These are phyloP conservation scores for Charaxes varanes DNA, from an alignment of 1,140 invertebrate genomes.

Conservation along the genomic window DNA sequence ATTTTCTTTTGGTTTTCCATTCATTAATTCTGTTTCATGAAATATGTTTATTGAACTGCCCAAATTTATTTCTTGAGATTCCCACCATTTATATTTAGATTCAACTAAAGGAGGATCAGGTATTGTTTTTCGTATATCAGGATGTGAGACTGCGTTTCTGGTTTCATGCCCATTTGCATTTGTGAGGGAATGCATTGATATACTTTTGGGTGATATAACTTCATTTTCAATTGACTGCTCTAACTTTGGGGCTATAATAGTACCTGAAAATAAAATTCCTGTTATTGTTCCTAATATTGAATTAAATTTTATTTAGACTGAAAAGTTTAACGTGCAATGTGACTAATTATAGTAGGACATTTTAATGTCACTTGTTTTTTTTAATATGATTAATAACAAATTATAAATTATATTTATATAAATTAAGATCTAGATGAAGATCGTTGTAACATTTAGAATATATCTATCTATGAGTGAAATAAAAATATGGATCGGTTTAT, in stretches of 20 bases:
- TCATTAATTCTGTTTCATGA: conserved; percentile 34
- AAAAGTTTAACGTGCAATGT: too few species aligned
- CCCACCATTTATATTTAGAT: conserved; percentile 61
- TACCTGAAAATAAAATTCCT: conserved; percentile 7
- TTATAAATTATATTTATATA: too few species aligned
- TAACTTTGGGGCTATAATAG: conserved; percentile 4
- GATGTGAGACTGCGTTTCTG: conserved; percentile 56
- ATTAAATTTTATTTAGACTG: too few species aligned
- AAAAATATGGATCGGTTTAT: too few species aligned
- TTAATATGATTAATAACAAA: too few species aligned
- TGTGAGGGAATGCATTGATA: conserved; percentile 46
- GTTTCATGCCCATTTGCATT: conserved; percentile 34
- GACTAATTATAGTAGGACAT: too few species aligned
- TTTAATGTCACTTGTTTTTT: too few species aligned
- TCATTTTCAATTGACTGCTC: conserved; percentile 17
- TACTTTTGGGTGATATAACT: conserved; percentile 33
- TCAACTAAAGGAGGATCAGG: conserved; percentile 36
- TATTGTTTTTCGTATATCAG: conserved; percentile 46
- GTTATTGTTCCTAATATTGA: too few species aligned
- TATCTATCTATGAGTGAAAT: too few species aligned
- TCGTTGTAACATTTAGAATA: too few species aligned
- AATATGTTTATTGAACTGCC: conserved; percentile 65
- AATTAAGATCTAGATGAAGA: too few species aligned
- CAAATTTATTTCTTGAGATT: conserved; percentile 67
- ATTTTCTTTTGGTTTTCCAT: conserved; percentile 27